Percentiles rank a stretch among this genome's conserved stretches.
Conservation (phyloP, 2,113 vertebrate genomes). For the Rhabdomys dilectus region DNA sequence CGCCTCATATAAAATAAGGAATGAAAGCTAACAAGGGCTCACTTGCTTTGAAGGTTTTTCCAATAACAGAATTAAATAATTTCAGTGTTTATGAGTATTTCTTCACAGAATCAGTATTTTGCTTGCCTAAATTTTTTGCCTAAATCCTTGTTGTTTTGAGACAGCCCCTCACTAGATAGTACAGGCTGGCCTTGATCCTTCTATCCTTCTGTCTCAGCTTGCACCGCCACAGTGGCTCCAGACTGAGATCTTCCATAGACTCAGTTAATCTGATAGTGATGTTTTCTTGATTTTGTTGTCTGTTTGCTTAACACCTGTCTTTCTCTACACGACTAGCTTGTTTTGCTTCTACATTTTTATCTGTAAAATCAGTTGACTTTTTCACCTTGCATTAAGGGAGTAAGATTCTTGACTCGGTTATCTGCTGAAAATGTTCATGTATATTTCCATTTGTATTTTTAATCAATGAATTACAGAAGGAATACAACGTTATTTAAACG, state of each 20-base stretch:
- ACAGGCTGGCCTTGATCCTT: background rate
- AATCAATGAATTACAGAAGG: conserved; percentile 39
- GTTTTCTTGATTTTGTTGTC: conserved; percentile 41
- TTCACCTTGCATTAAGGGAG: background rate
- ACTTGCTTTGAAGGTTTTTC: conserved; percentile 43
- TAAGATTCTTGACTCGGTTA: conserved; percentile 38
- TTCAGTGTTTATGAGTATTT: conserved; percentile 42
- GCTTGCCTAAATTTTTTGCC: conserved; percentile 61
- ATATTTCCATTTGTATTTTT: conserved; percentile 54
- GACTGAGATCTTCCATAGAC: conserved; percentile 23
- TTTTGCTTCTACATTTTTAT: conserved; percentile 55
- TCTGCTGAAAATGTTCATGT: conserved; percentile 29
- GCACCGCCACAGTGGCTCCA: background rate
- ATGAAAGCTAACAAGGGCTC: conserved; percentile 43
- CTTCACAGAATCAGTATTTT: conserved; percentile 58
- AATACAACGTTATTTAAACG: conserved; percentile 46
- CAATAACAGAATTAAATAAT: conserved; percentile 50
- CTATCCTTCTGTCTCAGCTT: background rate
- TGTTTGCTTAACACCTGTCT: conserved; percentile 27
- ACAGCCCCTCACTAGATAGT: background rate
- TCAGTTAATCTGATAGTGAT: background rate
- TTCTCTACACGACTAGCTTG: background rate
- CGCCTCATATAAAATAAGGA: conserved; percentile 6
- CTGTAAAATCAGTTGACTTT: conserved; percentile 45
- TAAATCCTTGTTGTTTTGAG: background rate